Evolutionary conservation across 2,797 vertebrate genomes (phyloP).

Genomic region (Lacerta bilineata): DNA sequence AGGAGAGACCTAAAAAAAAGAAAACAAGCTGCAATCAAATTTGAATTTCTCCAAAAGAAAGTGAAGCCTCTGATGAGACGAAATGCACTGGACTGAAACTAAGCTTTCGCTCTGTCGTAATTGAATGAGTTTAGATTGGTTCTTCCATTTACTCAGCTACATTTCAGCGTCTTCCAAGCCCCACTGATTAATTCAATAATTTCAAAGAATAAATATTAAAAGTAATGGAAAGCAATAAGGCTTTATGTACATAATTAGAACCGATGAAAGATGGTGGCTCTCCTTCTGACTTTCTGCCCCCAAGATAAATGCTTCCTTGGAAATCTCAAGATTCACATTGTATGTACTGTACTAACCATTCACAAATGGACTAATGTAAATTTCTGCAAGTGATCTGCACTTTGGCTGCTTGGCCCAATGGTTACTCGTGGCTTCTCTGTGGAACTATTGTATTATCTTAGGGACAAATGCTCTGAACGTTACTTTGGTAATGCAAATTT

Average conservation of each 20-base stretch:
- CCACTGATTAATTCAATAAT: slow-evolving; percentile 35
- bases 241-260: slow-evolving; percentile 4
- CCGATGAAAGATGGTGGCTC: slow-evolving; percentile 22
- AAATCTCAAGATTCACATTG: slow-evolving; percentile 24
- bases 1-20: no score
- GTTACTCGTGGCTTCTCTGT: background rate
- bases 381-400: background rate
- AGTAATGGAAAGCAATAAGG: slow-evolving; percentile 46
- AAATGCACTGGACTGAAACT: slow-evolving; percentile 39
- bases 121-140: background rate
- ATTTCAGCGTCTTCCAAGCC: background rate
- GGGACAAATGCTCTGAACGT: background rate
- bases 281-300: slow-evolving; percentile 12
- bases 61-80: slow-evolving; percentile 29
- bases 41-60: slow-evolving; percentile 34
- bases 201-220: slow-evolving; percentile 48
- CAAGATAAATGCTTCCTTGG: slow-evolving; percentile 3
- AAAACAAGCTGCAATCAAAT: no score
- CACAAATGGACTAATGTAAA: background rate
- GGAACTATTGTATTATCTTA: background rate
- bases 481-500: background rate
- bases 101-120: background rate
- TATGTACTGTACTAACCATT: slow-evolving; percentile 10
- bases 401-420: background rate
- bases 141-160: background rate